These are phyloP conservation scores for Buathra laborator DNA, from an alignment of 2,888 invertebrate genomes.

Conservation along the genomic window DNA sequence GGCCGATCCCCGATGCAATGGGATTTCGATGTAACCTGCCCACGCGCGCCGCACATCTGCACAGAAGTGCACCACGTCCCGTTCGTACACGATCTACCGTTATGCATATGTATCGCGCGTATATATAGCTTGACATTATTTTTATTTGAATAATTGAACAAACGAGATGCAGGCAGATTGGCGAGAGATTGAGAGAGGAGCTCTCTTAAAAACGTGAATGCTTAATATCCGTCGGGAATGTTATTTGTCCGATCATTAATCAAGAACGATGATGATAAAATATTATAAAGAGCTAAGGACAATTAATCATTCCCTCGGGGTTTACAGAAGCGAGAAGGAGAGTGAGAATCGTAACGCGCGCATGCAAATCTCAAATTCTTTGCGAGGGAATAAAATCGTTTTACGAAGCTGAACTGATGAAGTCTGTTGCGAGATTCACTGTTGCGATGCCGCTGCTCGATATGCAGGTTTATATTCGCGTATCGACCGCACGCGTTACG, in stretches of 20 bases:
- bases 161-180: background rate
- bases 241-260: conserved; percentile 45
- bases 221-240: conserved; percentile 25
- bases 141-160: conserved; percentile 55
- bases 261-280: conserved; percentile 12
- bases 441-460: conserved; percentile 10
- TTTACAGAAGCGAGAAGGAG: conserved; percentile 8
- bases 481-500: conserved; percentile 54
- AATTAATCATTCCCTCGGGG: conserved; percentile 55
- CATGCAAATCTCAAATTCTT: conserved; percentile 53
- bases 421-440: conserved; percentile 35
- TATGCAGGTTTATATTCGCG: conserved; percentile 42
- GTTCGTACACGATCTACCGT: background rate
- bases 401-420: conserved; percentile 43
- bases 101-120: background rate
- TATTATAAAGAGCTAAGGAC: conserved; percentile 13
- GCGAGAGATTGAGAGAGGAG: background rate
- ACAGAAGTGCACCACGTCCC: conserved; percentile 5
- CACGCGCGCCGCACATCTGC: conserved; percentile 50
- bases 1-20: conserved; percentile 75
- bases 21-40: conserved; percentile 80
- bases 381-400: conserved; percentile 45
- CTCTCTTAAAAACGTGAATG: conserved; percentile 7
- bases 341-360: conserved; percentile 10
- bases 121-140: conserved; percentile 10